Evolutionary conservation across 2,797 vertebrate genomes (phyloP).

Genomic region (Pangasius mekongensis): DNA sequence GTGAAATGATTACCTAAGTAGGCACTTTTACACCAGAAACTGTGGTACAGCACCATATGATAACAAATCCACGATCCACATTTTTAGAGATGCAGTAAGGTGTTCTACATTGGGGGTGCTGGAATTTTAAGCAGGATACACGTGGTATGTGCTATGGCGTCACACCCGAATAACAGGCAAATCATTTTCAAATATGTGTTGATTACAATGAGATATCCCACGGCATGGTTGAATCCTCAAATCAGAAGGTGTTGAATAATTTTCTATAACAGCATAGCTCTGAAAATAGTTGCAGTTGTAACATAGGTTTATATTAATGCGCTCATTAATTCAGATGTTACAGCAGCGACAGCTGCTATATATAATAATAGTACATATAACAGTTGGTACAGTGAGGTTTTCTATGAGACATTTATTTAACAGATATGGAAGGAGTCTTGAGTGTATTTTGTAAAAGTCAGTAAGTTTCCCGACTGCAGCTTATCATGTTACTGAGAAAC

Average conservation of each 20-base stretch:
- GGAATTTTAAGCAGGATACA: neutral
- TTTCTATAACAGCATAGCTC: neutral
- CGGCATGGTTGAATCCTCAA: neutral
- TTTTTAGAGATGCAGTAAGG: neutral
- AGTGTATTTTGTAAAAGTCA: neutral
- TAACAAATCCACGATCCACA: neutral
- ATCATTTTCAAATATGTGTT: neutral
- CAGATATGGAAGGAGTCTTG: neutral
- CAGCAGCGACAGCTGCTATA: neutral
- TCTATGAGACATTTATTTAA: neutral
- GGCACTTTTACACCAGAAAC: neutral
- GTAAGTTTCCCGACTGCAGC: neutral
- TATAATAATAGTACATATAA: neutral
- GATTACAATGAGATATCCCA: neutral
- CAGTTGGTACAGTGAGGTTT: neutral
- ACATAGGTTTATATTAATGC: neutral
- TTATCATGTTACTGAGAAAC: neutral
- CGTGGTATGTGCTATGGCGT: neutral
- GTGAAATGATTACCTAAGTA: neutral
- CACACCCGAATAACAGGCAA: neutral
- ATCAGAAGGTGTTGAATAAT: neutral
- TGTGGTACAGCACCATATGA: neutral
- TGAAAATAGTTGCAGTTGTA: neutral
- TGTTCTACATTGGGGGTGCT: neutral
- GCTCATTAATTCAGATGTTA: neutral